Base-by-base conservation (phyloP, 2,797 vertebrate species). In the Aeoliscus strigatus region DNA sequence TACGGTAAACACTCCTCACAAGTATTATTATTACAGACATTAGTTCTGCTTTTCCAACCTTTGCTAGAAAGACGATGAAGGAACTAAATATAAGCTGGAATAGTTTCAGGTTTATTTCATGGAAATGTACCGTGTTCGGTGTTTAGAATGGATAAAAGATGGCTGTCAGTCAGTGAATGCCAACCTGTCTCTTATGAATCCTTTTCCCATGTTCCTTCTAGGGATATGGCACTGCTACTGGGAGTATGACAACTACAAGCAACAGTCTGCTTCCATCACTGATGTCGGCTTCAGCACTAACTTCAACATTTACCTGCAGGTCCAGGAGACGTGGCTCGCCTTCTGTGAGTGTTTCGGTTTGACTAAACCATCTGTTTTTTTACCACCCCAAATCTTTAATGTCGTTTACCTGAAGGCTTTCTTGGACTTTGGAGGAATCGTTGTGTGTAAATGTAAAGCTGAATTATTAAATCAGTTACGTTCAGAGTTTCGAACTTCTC, bases 311-410 rank as follows among this genome's bases (percentile, higher is more conserved):
- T 96, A 94, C 52, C 59, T 87, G 43, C 80, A 83, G 5, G 89
- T 92, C 27, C 84, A 91, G 42, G 93, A 94, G 79, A 94, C 92
- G 3, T 96, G 93, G 93, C 78, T 96, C 60, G 92, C 83, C 0
- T 89, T 91, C 64, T 46, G 93, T 96, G 76, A 90, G 92, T 87
- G 15, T 14, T 11, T 16, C 9, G 8, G 6, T 6, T 25, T 25
- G 9, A 3, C 3, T 21, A 3, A 9, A 8, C 16, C 10, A 11
- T 27, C 6, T 8, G 2, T 8, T 12, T 1, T 32, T 28, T 23
- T 30, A 37, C 5, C 18, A 1, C 2, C n/a, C n/a, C n/a, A n/a
- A n/a, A n/a, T n/a, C n/a, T n/a, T n/a, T 7, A 27, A 34, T 34
- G 2, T 27, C 10, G 4, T 9, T 31, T 12, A 7, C 23, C 7